Conservation (phyloP, 2,113 vertebrate species). For the Rhinolophus ferrumequinum region DNA sequence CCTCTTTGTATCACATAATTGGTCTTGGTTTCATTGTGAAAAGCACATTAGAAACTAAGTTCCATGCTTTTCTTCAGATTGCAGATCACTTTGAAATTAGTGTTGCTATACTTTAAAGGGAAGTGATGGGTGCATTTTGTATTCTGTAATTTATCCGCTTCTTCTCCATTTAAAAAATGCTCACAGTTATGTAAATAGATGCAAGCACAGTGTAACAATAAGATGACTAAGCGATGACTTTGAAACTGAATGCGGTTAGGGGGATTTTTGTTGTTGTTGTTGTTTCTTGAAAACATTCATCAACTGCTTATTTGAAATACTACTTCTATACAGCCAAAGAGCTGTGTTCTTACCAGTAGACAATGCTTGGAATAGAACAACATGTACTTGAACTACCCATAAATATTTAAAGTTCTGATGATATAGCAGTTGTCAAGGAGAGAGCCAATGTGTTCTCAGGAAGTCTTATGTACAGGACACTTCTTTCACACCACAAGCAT, state of each 20-base stretch:
- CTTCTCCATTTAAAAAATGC: background rate
- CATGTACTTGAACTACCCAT: constrained; percentile 36
- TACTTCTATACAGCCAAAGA: background rate
- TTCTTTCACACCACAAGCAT: constrained; percentile 18
- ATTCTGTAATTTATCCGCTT: background rate
- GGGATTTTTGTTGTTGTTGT: background rate
- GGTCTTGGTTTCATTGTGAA: background rate
- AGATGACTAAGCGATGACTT: constrained; percentile 43
- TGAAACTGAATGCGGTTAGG: constrained; percentile 43
- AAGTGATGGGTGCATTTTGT: background rate
- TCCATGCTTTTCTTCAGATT: background rate
- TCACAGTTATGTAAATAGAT: constrained; percentile 6
- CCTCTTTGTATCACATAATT: background rate
- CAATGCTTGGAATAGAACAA: background rate
- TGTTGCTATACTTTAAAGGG: background rate
- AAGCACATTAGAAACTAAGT: background rate
- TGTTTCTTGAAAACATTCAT: constrained; percentile 1
- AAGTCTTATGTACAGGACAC: constrained; percentile 1
- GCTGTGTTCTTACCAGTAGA: background rate
- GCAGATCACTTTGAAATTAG: constrained; percentile 18
- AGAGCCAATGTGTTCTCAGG: constrained; percentile 49
- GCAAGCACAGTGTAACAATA: background rate
- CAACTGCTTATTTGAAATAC: constrained; percentile 7
- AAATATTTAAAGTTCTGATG: constrained; percentile 69
- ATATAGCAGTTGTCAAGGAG: constrained; percentile 43